Conservation (phyloP, 2,797 vertebrate species). For the Choloepus didactylus region DNA sequence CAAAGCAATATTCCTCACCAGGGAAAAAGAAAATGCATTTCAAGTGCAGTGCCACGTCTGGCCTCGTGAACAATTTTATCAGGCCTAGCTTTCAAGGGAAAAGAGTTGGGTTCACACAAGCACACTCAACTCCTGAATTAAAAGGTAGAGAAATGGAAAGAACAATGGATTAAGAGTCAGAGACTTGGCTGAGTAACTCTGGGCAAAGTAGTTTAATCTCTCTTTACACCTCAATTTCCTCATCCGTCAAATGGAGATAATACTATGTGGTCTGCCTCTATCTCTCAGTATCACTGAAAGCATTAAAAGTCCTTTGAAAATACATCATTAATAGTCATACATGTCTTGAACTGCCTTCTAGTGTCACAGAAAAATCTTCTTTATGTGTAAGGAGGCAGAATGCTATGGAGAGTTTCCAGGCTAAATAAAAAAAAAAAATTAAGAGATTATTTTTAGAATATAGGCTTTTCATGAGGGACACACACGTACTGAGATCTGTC, state of each 20-base stretch:
- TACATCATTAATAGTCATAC: fast-evolving
- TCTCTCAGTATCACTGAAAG: fast-evolving
- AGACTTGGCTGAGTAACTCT: fast-evolving
- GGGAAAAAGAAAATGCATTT: background rate
- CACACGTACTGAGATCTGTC: background rate
- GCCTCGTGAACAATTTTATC: fast-evolving
- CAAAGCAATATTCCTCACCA: fast-evolving
- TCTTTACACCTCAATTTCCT: background rate
- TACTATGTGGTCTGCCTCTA: fast-evolving
- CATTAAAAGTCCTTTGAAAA: background rate
- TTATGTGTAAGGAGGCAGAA: no score
- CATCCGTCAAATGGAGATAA: background rate
- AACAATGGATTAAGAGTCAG: fast-evolving
- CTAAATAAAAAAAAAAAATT: background rate
- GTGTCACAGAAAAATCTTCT: background rate
- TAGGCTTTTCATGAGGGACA: background rate
- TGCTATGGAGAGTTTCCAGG: fast-evolving
- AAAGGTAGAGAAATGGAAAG: background rate
- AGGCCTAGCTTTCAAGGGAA: fast-evolving
- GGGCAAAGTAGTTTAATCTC: background rate
- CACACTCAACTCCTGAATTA: background rate
- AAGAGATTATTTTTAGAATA: background rate
- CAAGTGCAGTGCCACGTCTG: fast-evolving
- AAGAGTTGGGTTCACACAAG: background rate
- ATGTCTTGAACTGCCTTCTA: fast-evolving